Base-by-base conservation (phyloP, 2,797 vertebrate genomes). In the Acanthurus lineatus region DNA sequence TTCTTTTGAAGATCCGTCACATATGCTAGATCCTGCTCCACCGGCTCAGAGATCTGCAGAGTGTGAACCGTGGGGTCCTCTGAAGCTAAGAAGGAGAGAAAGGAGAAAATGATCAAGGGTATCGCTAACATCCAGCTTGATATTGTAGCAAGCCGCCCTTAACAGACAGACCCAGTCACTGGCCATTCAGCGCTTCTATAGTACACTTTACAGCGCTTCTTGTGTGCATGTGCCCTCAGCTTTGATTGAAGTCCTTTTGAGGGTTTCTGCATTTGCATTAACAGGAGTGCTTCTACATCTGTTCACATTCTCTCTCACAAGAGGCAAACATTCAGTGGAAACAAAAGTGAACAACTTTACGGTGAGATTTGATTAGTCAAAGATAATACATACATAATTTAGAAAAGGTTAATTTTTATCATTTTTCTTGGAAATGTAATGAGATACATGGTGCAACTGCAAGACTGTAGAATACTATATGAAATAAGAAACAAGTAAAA, bases 1-100 rank as follows among this genome's bases (percentile, higher is more conserved):
- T 32, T 32, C 28, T 54, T 54, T 17, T 5, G n/a, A 40, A 17
- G 32, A 58, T 35, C 9, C 3, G 6, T 61, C 70, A 70, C 20
- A 25, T 70, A 38, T 69, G 20, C 35, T 69, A 79, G 62, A 71
- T 75, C 44, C 32, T 56, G 47, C 51, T 56, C 17, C 32, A 38
- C 1, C 14, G 7, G 45, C 79, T 73, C 45, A 53, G 53, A 52
- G 35, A 76, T 52, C 65, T 61, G 9, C 35, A 20, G 45, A 70
- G 57, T 60, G 28, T 8, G 8, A 65, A 61, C 65, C 2, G 12
- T 32, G 32, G 40, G 56, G 48, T 66, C 53, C 10, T 44, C 59
- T 66, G 32, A 78, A 38, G 49, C 19, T 42, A 28, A 49, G 53
- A 38, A 9, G 32, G 32, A 58, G 3, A 78, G 47, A 2, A 35